Evolutionary conservation across 2,888 invertebrate genomes (phyloP).

Genomic region (Idaea dimidiata): DNA sequence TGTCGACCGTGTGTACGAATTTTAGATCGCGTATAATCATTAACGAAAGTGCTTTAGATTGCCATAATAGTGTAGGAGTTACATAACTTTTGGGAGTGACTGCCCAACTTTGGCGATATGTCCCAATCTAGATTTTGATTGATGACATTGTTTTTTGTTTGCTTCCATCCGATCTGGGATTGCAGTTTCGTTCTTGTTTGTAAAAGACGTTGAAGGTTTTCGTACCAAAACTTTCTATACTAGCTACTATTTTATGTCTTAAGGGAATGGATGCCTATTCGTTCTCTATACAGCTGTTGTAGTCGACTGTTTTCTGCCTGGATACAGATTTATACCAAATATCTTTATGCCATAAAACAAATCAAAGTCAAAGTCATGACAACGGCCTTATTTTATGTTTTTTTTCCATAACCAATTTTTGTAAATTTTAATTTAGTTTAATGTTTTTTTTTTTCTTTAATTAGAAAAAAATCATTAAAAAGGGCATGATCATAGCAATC

Average conservation of each 20-base stretch:
- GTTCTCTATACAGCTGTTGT: too few species aligned
- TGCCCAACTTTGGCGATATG: background rate
- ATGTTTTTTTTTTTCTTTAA: too few species aligned
- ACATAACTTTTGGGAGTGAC: background rate
- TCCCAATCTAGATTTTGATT: conserved; percentile 1
- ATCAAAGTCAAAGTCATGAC: too few species aligned
- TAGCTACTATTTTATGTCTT: background rate
- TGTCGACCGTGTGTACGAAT: background rate
- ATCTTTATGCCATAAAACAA: too few species aligned
- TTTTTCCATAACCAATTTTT: too few species aligned
- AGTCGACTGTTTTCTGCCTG: too few species aligned
- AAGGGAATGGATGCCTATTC: too few species aligned
- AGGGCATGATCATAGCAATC: too few species aligned
- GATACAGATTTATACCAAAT: too few species aligned
- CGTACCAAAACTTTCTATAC: background rate
- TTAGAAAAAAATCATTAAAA: too few species aligned
- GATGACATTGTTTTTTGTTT: conserved; percentile 1
- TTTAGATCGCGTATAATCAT: background rate
- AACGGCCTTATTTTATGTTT: too few species aligned
- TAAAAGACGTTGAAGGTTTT: background rate
- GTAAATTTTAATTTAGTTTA: too few species aligned
- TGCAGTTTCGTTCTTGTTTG: background rate
- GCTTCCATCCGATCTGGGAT: background rate
- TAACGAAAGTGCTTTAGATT: background rate
- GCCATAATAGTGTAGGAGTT: background rate